A percentile compares a stretch with the other conserved stretches of the same genome.
phyloP scores from a whole-genome alignment of 2,797 vertebrate species.

The Anguilla anguilla region DNA sequence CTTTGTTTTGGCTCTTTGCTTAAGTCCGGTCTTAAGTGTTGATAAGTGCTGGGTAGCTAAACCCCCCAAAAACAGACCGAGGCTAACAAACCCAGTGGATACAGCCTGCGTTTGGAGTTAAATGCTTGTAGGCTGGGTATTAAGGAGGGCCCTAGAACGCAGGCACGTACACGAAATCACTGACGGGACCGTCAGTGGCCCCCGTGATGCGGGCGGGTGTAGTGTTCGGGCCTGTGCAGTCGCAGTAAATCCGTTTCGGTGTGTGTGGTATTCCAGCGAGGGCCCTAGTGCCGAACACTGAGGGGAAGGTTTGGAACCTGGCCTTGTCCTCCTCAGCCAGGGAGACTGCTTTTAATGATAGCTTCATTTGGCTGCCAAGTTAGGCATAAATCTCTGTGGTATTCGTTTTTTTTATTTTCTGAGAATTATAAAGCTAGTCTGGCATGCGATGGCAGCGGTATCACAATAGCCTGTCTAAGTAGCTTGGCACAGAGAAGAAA shows the following conservation, averaged over 20 bases:
- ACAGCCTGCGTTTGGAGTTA: background rate
- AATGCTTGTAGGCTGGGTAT: background rate
- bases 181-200: background rate
- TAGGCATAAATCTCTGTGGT: slow-evolving; percentile 38
- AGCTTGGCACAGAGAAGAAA: background rate
- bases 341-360: slow-evolving; percentile 2
- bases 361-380: slow-evolving; percentile 30
- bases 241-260: background rate
- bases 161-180: background rate
- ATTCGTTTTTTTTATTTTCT: slow-evolving; percentile 25
- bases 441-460: background rate
- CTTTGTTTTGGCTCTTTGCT: background rate
- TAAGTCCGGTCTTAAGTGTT: background rate
- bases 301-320: slow-evolving; percentile 18
- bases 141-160: background rate
- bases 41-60: background rate
- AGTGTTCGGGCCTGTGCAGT: background rate
- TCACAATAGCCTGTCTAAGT: background rate
- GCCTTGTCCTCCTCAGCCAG: slow-evolving; percentile 1
- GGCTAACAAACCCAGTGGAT: background rate
- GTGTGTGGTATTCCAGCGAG: background rate
- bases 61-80: slow-evolving; percentile 5
- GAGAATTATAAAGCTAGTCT: slow-evolving; percentile 24
- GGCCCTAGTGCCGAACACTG: background rate
- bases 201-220: background rate